These are phyloP conservation scores for Melospiza georgiana DNA, from an alignment of 2,113 vertebrate genomes.

Conservation along the genomic window DNA sequence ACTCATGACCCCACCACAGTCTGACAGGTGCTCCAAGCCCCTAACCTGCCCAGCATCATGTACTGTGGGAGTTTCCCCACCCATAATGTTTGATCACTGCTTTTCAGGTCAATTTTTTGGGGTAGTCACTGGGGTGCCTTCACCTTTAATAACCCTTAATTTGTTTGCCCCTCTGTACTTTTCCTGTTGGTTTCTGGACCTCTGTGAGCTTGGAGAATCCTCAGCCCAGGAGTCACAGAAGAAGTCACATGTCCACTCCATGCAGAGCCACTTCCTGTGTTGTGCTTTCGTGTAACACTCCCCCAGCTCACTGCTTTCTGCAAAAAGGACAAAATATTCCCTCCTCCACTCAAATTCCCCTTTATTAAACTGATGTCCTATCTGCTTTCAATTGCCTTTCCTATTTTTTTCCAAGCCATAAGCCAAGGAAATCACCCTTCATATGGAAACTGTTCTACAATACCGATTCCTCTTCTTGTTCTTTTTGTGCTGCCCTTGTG, in stretches of 20 bases:
- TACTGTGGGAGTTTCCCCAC: not conserved
- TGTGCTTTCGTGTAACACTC: not conserved
- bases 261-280: not conserved
- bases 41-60: not conserved
- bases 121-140: not conserved
- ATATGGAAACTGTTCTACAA: not conserved
- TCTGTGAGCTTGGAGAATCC: not conserved
- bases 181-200: not conserved
- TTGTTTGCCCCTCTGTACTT: not conserved
- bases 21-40: not conserved
- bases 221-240: not conserved
- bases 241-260: rapidly evolving
- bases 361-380: not conserved
- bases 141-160: not conserved
- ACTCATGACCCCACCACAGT: not conserved
- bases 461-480: not conserved
- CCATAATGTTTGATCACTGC: not conserved
- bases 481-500: not conserved
- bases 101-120: not conserved
- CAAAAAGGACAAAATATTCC: not conserved
- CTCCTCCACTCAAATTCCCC: not conserved
- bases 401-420: not conserved
- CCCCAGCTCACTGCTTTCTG: not conserved
- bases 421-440: not conserved
- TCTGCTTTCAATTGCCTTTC: not conserved